Percentiles rank a stretch among this genome's conserved stretches.
Evolutionary conservation across 2,113 vertebrate genomes (phyloP).

Genomic region (Promerops cafer): DNA sequence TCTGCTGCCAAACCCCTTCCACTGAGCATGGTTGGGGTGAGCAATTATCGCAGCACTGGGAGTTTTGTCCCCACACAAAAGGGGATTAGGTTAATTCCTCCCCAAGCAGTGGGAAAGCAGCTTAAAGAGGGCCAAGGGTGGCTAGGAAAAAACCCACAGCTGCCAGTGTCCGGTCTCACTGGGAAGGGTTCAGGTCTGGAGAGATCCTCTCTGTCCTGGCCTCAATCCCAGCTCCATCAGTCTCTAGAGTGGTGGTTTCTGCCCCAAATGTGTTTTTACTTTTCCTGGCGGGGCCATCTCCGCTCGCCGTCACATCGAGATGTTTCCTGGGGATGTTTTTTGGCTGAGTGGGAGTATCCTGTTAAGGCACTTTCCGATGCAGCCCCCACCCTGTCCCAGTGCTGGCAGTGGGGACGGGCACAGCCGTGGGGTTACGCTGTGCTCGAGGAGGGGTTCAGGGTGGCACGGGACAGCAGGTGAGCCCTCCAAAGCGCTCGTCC

Average conservation of each 20-base stretch:
- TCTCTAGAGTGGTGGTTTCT: background rate
- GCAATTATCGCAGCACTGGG: background rate
- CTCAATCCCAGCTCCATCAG: fast-evolving
- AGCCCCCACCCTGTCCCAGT: background rate
- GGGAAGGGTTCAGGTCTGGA: background rate
- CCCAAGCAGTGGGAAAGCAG: background rate
- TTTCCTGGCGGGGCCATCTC: background rate
- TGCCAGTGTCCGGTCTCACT: fast-evolving
- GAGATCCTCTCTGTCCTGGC: background rate
- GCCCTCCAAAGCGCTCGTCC: background rate
- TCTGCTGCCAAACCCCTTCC: background rate
- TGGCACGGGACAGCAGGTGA: slow-evolving; percentile 20
- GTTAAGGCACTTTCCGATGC: background rate
- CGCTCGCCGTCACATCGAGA: background rate
- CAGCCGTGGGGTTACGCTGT: fast-evolving
- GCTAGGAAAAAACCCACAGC: fast-evolving
- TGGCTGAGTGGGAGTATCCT: background rate
- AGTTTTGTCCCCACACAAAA: background rate
- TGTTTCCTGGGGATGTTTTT: slow-evolving; percentile 52
- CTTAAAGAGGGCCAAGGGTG: background rate
- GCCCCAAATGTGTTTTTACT: background rate
- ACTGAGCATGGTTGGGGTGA: background rate
- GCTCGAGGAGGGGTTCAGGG: background rate
- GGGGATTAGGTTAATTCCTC: slow-evolving; percentile 42
- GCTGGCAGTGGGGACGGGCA: fast-evolving